A percentile compares a stretch with the other conserved stretches of the same genome.
phyloP scores from a whole-genome alignment of 2,888 invertebrate species.

The Drosophila parthenogenetica region DNA sequence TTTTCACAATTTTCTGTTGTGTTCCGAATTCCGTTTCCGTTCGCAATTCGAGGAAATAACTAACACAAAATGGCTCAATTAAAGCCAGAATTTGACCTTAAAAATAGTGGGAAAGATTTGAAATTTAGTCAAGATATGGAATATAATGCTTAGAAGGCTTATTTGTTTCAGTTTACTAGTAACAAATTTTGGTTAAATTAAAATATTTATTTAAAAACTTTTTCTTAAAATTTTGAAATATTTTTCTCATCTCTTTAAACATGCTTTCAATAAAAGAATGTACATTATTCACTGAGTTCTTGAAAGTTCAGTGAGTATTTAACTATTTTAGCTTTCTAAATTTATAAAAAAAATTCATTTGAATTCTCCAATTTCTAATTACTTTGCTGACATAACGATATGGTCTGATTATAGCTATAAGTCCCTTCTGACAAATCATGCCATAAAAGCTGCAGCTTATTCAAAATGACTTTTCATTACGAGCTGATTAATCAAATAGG shows the following conservation, averaged over 20 bases:
- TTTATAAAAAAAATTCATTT: not conserved
- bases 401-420: slow-evolving; percentile 9
- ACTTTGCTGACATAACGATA: not conserved
- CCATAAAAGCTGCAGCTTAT: not conserved
- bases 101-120: not conserved
- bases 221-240: no score
- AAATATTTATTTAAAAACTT: no score
- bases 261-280: no score
- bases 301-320: no score
- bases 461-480: not conserved
- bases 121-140: not conserved
- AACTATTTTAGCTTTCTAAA: not conserved
- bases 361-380: no score
- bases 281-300: no score
- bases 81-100: not conserved
- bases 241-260: no score
- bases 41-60: slow-evolving; percentile 4
- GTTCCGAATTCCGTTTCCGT: slow-evolving; percentile 12
- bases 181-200: no score
- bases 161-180: no score
- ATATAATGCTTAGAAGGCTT: not conserved
- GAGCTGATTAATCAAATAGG: slow-evolving; percentile 14
- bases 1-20: not conserved
- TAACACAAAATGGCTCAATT: not conserved
- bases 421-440: not conserved